phyloP scores from a whole-genome alignment of 2,113 vertebrate species.

The Xiphophorus couchianus region DNA sequence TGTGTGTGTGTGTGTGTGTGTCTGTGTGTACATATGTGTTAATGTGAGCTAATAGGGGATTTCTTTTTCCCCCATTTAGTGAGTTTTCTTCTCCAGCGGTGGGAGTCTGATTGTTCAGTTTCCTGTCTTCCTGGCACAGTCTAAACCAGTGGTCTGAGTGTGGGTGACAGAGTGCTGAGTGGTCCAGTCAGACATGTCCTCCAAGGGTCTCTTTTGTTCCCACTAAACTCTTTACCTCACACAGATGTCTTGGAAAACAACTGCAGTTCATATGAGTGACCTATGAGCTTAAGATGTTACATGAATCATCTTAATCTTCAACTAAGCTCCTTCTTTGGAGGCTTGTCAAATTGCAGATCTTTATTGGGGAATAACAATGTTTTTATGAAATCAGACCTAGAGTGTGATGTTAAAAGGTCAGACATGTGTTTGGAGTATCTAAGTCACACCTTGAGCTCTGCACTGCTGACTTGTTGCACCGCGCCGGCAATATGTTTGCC shows the following conservation, averaged over 20 bases:
- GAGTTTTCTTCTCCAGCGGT: slow-evolving; percentile 56
- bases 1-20: slow-evolving; percentile 1
- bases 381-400: slow-evolving; percentile 19
- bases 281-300: neutral
- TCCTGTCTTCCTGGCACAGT: slow-evolving; percentile 60
- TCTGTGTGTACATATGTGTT: neutral
- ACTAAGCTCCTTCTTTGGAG: slow-evolving; percentile 8
- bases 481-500: slow-evolving; percentile 23
- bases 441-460: slow-evolving; percentile 40
- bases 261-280: neutral
- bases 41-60: slow-evolving; percentile 14
- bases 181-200: slow-evolving; percentile 50
- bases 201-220: neutral
- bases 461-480: slow-evolving; percentile 13
- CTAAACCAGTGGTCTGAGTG: slow-evolving; percentile 49
- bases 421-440: slow-evolving; percentile 39
- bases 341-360: slow-evolving; percentile 23
- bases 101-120: slow-evolving; percentile 47
- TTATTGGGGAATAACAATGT: neutral
- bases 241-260: neutral
- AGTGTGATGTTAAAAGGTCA: slow-evolving; percentile 38
- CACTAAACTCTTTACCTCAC: slow-evolving; percentile 18
- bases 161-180: slow-evolving; percentile 59
- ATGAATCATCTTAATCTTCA: slow-evolving; percentile 6
- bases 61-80: slow-evolving; percentile 48